Conservation (phyloP, 2,888 invertebrate species). For the Ichneumoninae sp. region DNA sequence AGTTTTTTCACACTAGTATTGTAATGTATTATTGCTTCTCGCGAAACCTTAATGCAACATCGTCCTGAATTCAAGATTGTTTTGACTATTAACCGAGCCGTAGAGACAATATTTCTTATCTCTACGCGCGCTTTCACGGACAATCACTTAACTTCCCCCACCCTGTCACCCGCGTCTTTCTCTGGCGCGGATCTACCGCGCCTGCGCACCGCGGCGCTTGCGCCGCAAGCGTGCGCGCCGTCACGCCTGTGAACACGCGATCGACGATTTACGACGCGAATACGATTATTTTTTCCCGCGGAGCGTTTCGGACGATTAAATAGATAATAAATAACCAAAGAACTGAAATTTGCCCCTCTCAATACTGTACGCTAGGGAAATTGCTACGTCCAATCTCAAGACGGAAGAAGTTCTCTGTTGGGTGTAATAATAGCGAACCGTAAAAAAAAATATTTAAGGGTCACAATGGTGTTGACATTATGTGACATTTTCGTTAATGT, state of each 20-base stretch:
- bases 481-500: conserved; percentile 83
- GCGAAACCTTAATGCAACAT: too few relatives aligned
- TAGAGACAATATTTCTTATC: background rate
- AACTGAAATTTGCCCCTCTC: background rate
- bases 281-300: background rate
- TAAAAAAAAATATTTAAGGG: background rate
- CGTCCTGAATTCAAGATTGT: background rate
- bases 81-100: background rate
- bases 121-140: background rate
- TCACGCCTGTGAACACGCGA: too few relatives aligned
- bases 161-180: too few relatives aligned
- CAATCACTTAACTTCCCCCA: background rate
- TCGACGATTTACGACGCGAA: background rate
- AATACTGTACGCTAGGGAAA: background rate
- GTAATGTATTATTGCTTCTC: too few relatives aligned
- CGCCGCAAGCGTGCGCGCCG: too few relatives aligned
- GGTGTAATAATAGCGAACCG: background rate
- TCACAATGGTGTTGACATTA: conserved; percentile 78
- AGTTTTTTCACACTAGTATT: too few relatives aligned
- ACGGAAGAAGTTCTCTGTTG: background rate
- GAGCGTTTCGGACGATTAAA: background rate
- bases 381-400: background rate
- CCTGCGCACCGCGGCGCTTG: background rate
- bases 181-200: background rate
- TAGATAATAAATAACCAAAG: too few relatives aligned